phyloP scores from a whole-genome alignment of 2,888 invertebrate genomes.

The Agrenia bidenticulata region DNA sequence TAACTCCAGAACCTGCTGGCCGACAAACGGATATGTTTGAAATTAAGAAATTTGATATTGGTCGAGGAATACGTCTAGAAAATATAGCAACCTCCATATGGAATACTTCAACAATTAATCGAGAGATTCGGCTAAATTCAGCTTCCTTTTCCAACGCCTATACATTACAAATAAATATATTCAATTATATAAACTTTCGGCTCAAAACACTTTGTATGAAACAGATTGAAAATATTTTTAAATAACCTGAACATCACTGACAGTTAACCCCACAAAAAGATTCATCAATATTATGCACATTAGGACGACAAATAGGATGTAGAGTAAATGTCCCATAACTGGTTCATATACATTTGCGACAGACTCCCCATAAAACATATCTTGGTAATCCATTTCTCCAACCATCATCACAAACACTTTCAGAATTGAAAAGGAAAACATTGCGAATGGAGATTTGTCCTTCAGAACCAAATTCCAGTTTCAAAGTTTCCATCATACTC shows the following conservation, averaged over 20 bases:
- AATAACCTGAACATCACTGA: conserved; percentile 38
- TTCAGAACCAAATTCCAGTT: too few species aligned
- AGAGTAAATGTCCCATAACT: conserved; percentile 31
- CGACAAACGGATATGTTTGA: conserved; percentile 31
- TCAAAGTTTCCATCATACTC: neutral
- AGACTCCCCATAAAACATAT: conserved; percentile 35
- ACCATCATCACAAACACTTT: conserved; percentile 42
- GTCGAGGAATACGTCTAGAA: conserved; percentile 28
- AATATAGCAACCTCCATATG: conserved; percentile 36
- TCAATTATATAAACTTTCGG: too few species aligned
- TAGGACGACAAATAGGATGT: conserved; percentile 30
- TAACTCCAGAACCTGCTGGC: conserved; percentile 14
- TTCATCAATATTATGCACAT: conserved; percentile 39
- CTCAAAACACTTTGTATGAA: too few species aligned
- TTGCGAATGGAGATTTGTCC: conserved; percentile 31
- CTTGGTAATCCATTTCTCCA: conserved; percentile 40
- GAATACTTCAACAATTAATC: conserved; percentile 32
- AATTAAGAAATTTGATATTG: conserved; percentile 28
- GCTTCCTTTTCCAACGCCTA: conserved; percentile 32
- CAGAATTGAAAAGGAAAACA: conserved; percentile 29
- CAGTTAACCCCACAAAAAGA: conserved; percentile 39
- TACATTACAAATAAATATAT: neutral
- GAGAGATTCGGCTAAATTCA: conserved; percentile 27
- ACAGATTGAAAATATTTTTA: too few species aligned
- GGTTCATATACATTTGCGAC: conserved; percentile 23